phyloP scores from a whole-genome alignment of 2,888 invertebrate species.

The Nudaria mundana region DNA sequence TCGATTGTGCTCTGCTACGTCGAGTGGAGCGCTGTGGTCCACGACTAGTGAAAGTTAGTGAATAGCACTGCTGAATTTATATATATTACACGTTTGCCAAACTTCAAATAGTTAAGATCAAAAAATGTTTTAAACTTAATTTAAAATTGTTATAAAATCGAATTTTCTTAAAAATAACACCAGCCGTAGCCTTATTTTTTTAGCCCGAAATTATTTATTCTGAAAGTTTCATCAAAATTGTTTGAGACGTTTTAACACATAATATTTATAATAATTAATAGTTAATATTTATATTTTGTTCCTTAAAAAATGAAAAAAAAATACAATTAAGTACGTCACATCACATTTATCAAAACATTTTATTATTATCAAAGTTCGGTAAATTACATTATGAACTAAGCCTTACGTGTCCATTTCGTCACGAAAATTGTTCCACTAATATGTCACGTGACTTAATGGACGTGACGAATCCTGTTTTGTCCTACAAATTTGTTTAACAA shows the following conservation, averaged over 20 bases:
- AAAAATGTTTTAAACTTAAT: not conserved
- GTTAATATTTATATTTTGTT: too few species aligned
- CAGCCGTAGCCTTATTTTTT: not conserved
- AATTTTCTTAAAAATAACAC: too few species aligned
- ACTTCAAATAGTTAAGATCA: not conserved
- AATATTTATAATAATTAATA: too few species aligned
- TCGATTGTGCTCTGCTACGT: too few species aligned
- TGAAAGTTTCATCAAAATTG: not conserved
- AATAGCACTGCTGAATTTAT: too few species aligned
- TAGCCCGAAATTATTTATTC: not conserved
- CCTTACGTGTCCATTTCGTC: not conserved
- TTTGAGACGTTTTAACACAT: too few species aligned
- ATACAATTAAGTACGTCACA: too few species aligned
- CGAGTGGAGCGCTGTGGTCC: too few species aligned
- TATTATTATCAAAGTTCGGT: not conserved
- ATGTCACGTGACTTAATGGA: not conserved
- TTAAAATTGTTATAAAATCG: not conserved
- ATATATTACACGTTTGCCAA: not conserved
- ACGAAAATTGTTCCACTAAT: not conserved
- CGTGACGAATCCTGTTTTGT: not conserved
- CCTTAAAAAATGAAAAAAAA: too few species aligned
- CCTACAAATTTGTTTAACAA: not conserved
- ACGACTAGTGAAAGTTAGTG: too few species aligned
- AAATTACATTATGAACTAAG: not conserved
- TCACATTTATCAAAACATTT: too few species aligned